Percentiles rank a stretch among this genome's conserved stretches.
Evolutionary conservation across 2,797 vertebrate species (phyloP).

Genomic region (Eurystomus glaucurus): DNA sequence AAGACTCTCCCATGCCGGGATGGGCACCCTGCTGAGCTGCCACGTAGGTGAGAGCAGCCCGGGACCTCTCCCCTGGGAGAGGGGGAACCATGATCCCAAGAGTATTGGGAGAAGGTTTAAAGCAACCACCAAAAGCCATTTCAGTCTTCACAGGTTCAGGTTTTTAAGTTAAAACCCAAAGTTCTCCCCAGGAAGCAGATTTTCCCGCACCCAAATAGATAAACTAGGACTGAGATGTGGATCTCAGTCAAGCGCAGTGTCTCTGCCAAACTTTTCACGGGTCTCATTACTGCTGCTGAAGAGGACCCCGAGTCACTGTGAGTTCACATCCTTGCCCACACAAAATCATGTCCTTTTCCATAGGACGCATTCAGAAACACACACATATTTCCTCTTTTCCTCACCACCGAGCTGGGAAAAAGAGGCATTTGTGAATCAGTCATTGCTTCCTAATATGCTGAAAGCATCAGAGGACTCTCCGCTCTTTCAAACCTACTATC

Average conservation of each 20-base stretch:
- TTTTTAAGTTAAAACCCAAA: background rate
- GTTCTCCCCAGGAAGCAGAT: background rate
- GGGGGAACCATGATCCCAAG: rapidly evolving
- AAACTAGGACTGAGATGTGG: background rate
- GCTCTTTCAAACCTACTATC: background rate
- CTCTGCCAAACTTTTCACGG: background rate
- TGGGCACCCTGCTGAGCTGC: background rate
- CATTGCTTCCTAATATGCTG: background rate
- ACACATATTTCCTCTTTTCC: background rate
- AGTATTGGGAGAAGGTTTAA: background rate
- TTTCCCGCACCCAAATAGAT: background rate
- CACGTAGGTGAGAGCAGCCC: rapidly evolving
- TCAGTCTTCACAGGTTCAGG: background rate
- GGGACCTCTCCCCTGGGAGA: background rate
- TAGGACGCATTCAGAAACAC: background rate
- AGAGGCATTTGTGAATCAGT: background rate
- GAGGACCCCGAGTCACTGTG: rapidly evolving
- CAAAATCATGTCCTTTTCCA: background rate
- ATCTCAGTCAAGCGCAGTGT: background rate
- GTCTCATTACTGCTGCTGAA: background rate
- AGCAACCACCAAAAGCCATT: background rate
- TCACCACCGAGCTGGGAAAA: background rate
- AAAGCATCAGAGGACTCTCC: slow-evolving; percentile 30
- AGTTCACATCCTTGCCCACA: background rate
- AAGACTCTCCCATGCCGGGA: rapidly evolving